Base-by-base conservation (phyloP, 1,140 invertebrate genomes). In the Drosophila bipectinata region DNA sequence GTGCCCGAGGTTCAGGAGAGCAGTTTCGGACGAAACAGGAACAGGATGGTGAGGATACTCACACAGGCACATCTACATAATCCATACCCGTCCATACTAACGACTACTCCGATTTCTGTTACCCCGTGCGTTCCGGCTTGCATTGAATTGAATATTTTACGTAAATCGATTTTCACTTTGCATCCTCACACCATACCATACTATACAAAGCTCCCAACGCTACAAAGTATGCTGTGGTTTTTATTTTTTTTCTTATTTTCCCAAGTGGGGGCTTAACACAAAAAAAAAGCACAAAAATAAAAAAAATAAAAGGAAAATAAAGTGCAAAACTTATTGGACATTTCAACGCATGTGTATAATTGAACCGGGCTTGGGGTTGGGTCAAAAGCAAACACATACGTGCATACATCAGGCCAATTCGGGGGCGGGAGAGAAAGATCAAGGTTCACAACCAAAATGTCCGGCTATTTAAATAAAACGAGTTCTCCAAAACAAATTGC, bases 121-220 rank as follows among this genome's bases (percentile, higher is more conserved):
- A 44, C 41, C 48, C 52, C 45, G 32, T 15, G n/a, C 12, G 3
- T 58, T 56, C 7, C 67, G 28, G 48, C 54, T 15, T 54, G 55
- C 55, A 77, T 34, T 34, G 24, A 59, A 47, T 34, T 72, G 54
- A 53, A 48, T 58, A 71, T 83, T 79, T 63, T 59, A 72, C 32
- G 21, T 24, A 71, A 68, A 89, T 84, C 79, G 76, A 83, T 88
- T 83, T 72, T 72, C 18, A 45, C 56, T 77, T 77, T 72, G 54
- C 75, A 67, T 62, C 51, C 18, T 14, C 64, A 9, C 21, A 45
- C 55, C 41, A 47, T 24, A 9, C 28, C 18, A 18, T 18, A 59
- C 18, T 2, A 21, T 21, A 21, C 21, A 21, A 51, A 52, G 14
- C 39, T 21, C 7, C 14, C 14, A 14, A n/a, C 32, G 57, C 63